phyloP scores from a whole-genome alignment of 2,797 vertebrate species.

The Gobio occitaniae region DNA sequence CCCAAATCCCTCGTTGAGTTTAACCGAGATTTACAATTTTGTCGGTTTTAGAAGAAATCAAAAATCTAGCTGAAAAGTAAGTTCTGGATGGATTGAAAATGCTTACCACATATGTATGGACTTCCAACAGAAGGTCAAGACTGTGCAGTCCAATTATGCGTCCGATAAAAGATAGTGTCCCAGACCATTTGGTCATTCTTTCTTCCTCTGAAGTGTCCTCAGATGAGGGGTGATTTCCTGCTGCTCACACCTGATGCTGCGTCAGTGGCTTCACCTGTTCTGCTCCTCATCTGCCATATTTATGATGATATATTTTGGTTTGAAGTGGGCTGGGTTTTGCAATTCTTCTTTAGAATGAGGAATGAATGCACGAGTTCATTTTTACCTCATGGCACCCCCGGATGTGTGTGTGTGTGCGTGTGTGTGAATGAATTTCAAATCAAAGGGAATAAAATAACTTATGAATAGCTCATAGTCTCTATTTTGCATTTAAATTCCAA shows the following conservation, averaged over 20 bases:
- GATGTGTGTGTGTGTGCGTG: neutral
- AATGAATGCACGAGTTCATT: neutral
- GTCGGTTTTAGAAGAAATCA: neutral
- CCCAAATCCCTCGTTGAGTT: constrained; percentile 36
- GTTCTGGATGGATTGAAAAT: neutral
- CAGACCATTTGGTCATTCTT: neutral
- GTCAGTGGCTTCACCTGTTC: constrained; percentile 8
- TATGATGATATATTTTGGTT: neutral
- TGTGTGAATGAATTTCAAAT: neutral
- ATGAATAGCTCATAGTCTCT: neutral
- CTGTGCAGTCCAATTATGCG: neutral
- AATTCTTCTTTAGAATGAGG: constrained; percentile 7
- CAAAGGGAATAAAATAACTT: neutral
- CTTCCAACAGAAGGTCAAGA: neutral
- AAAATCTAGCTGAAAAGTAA: neutral
- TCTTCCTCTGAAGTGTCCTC: neutral
- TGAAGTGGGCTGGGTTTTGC: constrained; percentile 9
- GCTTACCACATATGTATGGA: neutral
- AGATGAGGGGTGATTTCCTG: neutral
- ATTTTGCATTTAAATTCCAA: neutral
- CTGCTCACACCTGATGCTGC: constrained; percentile 11
- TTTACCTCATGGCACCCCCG: constrained; percentile 18
- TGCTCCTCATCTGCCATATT: neutral
- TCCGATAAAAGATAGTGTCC: neutral
- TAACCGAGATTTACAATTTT: constrained; percentile 12